Conservation (phyloP, 2,888 invertebrate species). For the Helleia helle region DNA sequence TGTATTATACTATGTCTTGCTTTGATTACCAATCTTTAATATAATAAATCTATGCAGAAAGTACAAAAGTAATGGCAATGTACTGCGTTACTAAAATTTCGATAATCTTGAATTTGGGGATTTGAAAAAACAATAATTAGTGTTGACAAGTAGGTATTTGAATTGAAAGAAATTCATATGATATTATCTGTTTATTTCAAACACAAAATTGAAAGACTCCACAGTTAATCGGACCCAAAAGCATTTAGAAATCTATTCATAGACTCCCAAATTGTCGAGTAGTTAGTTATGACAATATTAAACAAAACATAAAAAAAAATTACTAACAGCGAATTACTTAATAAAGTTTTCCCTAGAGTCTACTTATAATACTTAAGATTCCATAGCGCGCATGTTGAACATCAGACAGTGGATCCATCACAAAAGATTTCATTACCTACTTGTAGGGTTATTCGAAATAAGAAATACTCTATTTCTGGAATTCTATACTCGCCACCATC, state of each 20-base stretch:
- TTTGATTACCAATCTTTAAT: too few species aligned
- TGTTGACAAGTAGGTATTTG: too few species aligned
- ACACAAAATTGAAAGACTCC: slow-evolving; percentile 68
- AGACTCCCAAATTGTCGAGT: slow-evolving; percentile 58
- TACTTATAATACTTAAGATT: slow-evolving; percentile 66
- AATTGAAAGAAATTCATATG: slow-evolving; percentile 24
- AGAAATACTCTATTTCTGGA: slow-evolving; percentile 49
- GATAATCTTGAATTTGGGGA: too few species aligned
- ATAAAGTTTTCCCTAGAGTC: slow-evolving; percentile 55
- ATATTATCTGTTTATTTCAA: slow-evolving; percentile 67
- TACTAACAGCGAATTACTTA: slow-evolving; percentile 66
- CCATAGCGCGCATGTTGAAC: slow-evolving; percentile 51
- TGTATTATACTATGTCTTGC: too few species aligned
- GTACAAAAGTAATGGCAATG: too few species aligned
- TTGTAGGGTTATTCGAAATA: slow-evolving; percentile 55
- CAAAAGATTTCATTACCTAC: slow-evolving; percentile 64
- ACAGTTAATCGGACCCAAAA: slow-evolving; percentile 62
- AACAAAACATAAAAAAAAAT: slow-evolving; percentile 62
- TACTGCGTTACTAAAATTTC: too few species aligned
- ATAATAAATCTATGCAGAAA: too few species aligned
- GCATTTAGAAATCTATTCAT: slow-evolving; percentile 51
- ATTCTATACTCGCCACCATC: slow-evolving; percentile 50
- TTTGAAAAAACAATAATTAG: too few species aligned
- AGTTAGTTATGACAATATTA: slow-evolving; percentile 69
- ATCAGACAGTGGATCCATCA: slow-evolving; percentile 63